Percentiles rank a stretch among this genome's conserved stretches.
phyloP scores from a whole-genome alignment of 2,797 vertebrate genomes.

The Etheostoma nigrum region DNA sequence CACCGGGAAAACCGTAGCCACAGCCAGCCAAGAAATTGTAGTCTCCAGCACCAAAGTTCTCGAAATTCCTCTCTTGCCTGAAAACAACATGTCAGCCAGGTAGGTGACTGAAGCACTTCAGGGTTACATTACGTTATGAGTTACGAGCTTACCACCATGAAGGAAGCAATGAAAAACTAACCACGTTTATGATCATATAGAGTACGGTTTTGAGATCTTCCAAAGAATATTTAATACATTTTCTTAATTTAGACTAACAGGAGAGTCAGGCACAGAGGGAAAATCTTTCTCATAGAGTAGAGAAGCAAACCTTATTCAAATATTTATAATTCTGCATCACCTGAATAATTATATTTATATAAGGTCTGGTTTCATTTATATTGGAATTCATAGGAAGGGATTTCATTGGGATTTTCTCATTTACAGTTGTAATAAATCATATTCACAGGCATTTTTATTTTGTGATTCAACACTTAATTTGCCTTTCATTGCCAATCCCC shows the following conservation, averaged over 20 bases:
- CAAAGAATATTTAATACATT: conserved; percentile 61
- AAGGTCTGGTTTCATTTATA: conserved; percentile 63
- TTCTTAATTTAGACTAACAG: conserved; percentile 69
- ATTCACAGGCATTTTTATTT: conserved; percentile 62
- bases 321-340: conserved; percentile 54
- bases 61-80: conserved; percentile 97
- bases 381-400: conserved; percentile 47
- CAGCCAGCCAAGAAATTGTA: conserved; percentile 97
- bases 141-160: conserved; percentile 65
- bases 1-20: conserved; percentile 98
- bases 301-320: conserved; percentile 45
- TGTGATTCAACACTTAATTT: conserved; percentile 56
- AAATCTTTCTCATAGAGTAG: conserved; percentile 60
- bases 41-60: conserved; percentile 96
- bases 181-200: conserved; percentile 46
- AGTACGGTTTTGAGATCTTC: conserved; percentile 51
- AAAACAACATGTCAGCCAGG: conserved; percentile 99
- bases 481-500: conserved; percentile 43
- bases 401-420: conserved; percentile 58
- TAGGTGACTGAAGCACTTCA: conserved; percentile 75
- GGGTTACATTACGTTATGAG: conserved; percentile 63
- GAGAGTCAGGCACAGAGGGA: conserved; percentile 38
- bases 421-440: conserved; percentile 66
- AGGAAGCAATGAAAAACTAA: conserved; percentile 50
- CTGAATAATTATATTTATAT: conserved; percentile 51